phyloP scores from a whole-genome alignment of 2,888 invertebrate species.

The Timandra comae region DNA sequence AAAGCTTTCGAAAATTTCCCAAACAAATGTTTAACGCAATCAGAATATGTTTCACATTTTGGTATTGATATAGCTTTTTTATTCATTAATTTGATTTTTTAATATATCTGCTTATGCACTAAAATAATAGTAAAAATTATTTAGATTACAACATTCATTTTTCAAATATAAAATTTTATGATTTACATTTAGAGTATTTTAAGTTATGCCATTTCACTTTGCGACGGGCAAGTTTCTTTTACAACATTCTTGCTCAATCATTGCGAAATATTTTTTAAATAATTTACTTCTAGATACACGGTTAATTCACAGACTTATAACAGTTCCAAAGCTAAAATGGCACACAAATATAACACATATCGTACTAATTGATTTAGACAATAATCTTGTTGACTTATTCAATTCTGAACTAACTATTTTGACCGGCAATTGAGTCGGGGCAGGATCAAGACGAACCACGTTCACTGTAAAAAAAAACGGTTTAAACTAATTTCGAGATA shows the following conservation, averaged over 20 bases:
- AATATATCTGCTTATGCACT: too few species aligned
- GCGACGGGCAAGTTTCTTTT: too few species aligned
- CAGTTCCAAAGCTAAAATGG: slow-evolving; percentile 34
- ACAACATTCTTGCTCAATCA: slow-evolving; percentile 1
- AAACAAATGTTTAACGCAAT: too few species aligned
- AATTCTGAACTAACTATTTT: slow-evolving; percentile 57
- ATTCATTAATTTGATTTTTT: too few species aligned
- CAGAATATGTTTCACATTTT: too few species aligned
- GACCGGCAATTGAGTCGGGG: slow-evolving; percentile 64
- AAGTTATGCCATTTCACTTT: too few species aligned
- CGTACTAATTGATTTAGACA: slow-evolving; percentile 27
- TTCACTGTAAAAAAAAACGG: slow-evolving; percentile 50
- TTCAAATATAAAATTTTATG: not conserved
- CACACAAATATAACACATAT: slow-evolving; percentile 36
- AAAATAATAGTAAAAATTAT: too few species aligned
- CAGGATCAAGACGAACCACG: slow-evolving; percentile 60
- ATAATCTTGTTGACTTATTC: slow-evolving; percentile 35
- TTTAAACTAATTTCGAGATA: slow-evolving; percentile 3
- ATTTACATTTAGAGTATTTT: not conserved
- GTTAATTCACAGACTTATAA: slow-evolving; percentile 1
- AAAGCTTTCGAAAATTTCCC: too few species aligned
- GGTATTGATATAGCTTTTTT: too few species aligned
- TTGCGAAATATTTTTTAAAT: too few species aligned
- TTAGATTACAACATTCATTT: too few species aligned
- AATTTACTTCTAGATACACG: too few species aligned